Base-by-base conservation (phyloP, 1,140 invertebrate species). In the Lethrus apterus region DNA sequence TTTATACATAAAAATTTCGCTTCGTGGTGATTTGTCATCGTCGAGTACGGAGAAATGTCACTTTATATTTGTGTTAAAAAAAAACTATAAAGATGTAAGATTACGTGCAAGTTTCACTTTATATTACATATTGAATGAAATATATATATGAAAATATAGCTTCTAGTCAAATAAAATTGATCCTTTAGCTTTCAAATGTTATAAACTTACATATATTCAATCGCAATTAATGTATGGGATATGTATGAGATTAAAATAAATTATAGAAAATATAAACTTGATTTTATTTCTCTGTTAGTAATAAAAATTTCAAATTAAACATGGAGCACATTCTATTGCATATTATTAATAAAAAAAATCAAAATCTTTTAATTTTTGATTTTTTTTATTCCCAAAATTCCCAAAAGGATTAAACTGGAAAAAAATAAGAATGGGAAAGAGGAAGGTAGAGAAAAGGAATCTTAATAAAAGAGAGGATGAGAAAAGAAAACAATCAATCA, bases 151-250 rank as follows among this genome's bases (percentile, higher is more conserved):
- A 48, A 52, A 47, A 51, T 51, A 58, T 63, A 63, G 63, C 61
- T 63, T 65, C 61, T 65, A 65, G 63, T 65, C 58, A 59, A 40
- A 23, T 58, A 46, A 55, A 60, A 53, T 58, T 51, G 55, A 64
- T 62, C 60, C 54, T 62, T 63, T 65, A 65, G 63, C 62, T 62
- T 63, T 60, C 58, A 59, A 63, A 59, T 64, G 60, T 63, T 63
- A 59, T 62, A 55, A 58, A 62, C 55, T 63, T 60, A 55, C 56
- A 59, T 63, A 62, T 58, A 59, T 64, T 60, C 52, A 64, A 62
- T 58, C 53, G 64, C 61, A 64, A 54, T 63, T 66, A 63, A 62
- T 66, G 64, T 66, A 66, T 66, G 64, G 64, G 64, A 63, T 62
- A 64, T 66, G 61, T 64, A 64, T 62, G 64, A 64, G 62, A 66